Base-by-base conservation (phyloP, 2,797 vertebrate genomes). In the Pangasius djambal region DNA sequence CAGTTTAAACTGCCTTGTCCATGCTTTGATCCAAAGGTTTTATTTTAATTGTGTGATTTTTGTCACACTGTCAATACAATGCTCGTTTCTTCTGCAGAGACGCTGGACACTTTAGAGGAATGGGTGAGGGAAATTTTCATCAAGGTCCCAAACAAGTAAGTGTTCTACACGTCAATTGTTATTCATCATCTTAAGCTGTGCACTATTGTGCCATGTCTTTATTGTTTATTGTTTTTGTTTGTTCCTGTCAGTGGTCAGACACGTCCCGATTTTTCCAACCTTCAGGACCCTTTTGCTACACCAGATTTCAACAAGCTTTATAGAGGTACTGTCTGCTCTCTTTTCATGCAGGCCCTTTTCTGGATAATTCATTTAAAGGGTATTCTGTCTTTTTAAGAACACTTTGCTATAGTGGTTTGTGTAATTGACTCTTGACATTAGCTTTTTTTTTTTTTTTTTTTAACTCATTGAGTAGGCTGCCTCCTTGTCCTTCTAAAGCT, bases 71-170 rank as follows among this genome's bases (percentile, higher is more conserved):
- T 25, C 15, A 25, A 55, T 37, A 79, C 4, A 0, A 31, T 52
- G 18, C 22, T 34, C 0, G 0, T 61, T 82, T 22, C 6, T 16
- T 89, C 28, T 90, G 74, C 83, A 99, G 98, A 99, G 95, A 97
- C 96, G 20, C 92, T 99, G 95, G 97, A 98, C 95, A 98, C 97
- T 0, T 94, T 99, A 95, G 98, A 99, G 94, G 96, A 97, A 90
- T 99, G 98, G 98, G 97, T 98, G 88, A 97, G 94, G 83, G 97
- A 99, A 89, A 98, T 99, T 93, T 99, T 99, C 95, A 97, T 95
- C 67, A 94, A 97, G 57, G 95, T 99, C 90, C 98, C 98, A 92
- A 98, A 98, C 95, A 99, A 98, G 98, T 99, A 96, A 95, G 97
- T 88, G 4, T 28, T 77, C 4, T 81, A 18, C 12, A 10, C 2